These are phyloP conservation scores for Solea solea DNA, from an alignment of 2,113 vertebrate genomes.

Conservation along the genomic window DNA sequence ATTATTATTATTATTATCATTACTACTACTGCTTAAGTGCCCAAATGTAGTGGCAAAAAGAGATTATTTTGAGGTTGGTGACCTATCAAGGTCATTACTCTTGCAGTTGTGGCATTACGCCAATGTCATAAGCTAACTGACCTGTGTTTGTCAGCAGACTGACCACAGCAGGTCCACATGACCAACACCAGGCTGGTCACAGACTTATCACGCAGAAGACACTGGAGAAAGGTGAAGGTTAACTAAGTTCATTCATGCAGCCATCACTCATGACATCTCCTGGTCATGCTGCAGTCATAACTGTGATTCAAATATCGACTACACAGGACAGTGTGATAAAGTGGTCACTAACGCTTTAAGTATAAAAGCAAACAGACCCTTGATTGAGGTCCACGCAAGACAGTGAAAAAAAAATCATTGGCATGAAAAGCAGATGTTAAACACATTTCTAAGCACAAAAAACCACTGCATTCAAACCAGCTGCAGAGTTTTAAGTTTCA, in stretches of 20 bases:
- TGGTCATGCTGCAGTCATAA: not conserved
- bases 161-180: conserved; percentile 13
- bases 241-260: conserved; percentile 9
- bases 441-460: not conserved
- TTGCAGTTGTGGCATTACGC: not conserved
- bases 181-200: conserved; percentile 2
- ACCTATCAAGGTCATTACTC: not conserved
- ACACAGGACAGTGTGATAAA: not conserved
- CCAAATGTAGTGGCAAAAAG: not conserved
- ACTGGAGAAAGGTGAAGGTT: conserved; percentile 35
- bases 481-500: not conserved
- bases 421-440: not conserved
- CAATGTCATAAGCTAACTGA: conserved; percentile 25
- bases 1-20: no score
- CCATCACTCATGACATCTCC: conserved; percentile 5
- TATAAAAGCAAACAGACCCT: not conserved
- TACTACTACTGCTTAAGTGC: no score
- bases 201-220: not conserved
- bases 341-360: not conserved
- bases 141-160: not conserved
- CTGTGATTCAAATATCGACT: not conserved
- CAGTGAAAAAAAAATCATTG: no score
- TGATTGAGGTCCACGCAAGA: not conserved
- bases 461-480: not conserved
- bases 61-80: not conserved